phyloP scores from a whole-genome alignment of 30 jellyfish, hydroid and myxozoan species.

The Aurelia sp. region DNA sequence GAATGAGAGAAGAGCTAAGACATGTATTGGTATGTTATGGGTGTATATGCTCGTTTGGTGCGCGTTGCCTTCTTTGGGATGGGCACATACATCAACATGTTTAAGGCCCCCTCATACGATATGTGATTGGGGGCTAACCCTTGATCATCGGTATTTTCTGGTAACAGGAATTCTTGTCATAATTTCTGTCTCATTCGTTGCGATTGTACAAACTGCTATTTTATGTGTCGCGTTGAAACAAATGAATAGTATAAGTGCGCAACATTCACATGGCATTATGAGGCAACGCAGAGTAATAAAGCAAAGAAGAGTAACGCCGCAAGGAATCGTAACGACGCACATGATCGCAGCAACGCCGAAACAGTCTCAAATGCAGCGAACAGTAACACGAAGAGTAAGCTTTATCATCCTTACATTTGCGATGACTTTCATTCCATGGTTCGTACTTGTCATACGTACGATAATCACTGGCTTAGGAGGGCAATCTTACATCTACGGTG shows the following conservation, averaged over 20 bases:
- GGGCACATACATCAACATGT: constrained; percentile 16
- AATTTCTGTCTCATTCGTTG: constrained; percentile 4
- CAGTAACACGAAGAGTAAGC: background rate
- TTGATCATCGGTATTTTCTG: background rate
- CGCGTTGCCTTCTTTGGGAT: constrained; percentile 19
- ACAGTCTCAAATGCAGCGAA: background rate
- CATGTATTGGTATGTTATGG: constrained; percentile 1
- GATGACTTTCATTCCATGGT: constrained; percentile 19
- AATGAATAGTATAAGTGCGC: background rate
- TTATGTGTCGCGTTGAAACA: background rate
- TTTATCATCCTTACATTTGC: constrained; percentile 4
- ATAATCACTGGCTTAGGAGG: background rate
- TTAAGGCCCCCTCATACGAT: constrained; percentile 9
- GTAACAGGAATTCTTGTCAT: background rate
- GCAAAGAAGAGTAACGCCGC: too few species aligned
- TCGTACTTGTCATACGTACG: constrained; percentile 3
- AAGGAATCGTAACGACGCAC: too few species aligned
- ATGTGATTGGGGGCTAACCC: constrained; percentile 14
- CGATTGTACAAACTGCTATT: background rate
- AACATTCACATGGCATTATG: background rate
- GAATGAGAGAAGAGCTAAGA: background rate
- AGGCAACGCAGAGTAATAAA: background rate
- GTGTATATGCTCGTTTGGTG: constrained; percentile 1
- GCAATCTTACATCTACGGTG: background rate
- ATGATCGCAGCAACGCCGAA: too few species aligned